Base-by-base conservation (phyloP, 2,113 vertebrate genomes). In the Tautogolabrus adspersus region DNA sequence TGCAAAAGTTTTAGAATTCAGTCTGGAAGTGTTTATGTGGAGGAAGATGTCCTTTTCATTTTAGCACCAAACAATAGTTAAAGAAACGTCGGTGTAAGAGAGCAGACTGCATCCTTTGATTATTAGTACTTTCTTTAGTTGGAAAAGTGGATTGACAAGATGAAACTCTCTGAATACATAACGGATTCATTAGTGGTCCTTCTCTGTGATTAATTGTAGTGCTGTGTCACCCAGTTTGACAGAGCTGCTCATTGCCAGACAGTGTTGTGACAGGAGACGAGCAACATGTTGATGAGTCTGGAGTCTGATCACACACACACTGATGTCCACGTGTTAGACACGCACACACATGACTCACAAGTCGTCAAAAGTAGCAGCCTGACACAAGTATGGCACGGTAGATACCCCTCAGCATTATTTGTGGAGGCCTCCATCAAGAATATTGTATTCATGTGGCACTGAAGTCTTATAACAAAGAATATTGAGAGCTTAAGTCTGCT, bases 101-200 rank as follows among this genome's bases (percentile, higher is more conserved):
- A 21, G 21, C 10, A 16, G 23, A n/a, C 19, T 55, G 7, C 0
- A 18, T 34, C 37, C 5, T 60, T 47, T 55, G 15, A 49, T 21
- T 74, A 68, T 85, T 72, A 74, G 23, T 78, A 34, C 60, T 70
- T 80, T 77, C 59, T 84, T 81, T 37, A 56, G 57, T 59, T 47
- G 26, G 44, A 73, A 88, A 84, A 75, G 58, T 75, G 73, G 70
- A 75, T 49, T 84, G 77, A 80, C 74, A 79, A 65, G 72, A 85
- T 81, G 73, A 87, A 90, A 87, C 61, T 74, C 73, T 81, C n/a
- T 30, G 86, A 87, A 83, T 80, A 72, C 81, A 77, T 88, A 88
- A 89, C 89, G 76, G 73, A 73, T 88, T 90, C 80, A 89, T 91
- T 88, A 91, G 83, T 62, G 68, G 72, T 51, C 73, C 64, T 75